These are phyloP conservation scores for Strix aluco DNA, from an alignment of 2,113 vertebrate genomes.

Conservation along the genomic window DNA sequence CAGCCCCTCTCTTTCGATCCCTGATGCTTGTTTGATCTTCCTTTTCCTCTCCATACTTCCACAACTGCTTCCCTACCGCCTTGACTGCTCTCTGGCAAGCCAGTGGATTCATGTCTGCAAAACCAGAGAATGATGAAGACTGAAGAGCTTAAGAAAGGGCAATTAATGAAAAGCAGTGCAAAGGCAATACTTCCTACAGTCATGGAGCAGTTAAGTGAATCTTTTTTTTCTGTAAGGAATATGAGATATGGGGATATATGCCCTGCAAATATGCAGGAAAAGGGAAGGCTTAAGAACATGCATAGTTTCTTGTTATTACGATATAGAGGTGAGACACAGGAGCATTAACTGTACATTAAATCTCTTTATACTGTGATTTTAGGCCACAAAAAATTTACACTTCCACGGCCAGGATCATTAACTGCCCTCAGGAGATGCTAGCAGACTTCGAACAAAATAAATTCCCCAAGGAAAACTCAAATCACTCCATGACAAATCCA, in stretches of 20 bases:
- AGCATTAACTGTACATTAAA: background rate
- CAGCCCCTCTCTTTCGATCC: background rate
- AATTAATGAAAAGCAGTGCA: background rate
- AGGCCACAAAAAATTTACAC: background rate
- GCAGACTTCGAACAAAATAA: background rate
- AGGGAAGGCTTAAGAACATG: background rate
- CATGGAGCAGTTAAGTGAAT: background rate
- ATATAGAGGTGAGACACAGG: rapidly evolving
- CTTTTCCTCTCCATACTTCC: background rate
- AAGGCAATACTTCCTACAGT: background rate
- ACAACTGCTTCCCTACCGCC: background rate
- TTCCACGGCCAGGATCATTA: background rate
- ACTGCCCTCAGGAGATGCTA: background rate
- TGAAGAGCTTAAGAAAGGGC: background rate
- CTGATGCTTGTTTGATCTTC: background rate
- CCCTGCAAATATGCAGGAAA: background rate
- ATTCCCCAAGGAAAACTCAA: background rate
- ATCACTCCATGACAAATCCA: background rate
- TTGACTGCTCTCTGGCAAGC: background rate
- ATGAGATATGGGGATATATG: background rate
- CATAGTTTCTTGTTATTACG: background rate
- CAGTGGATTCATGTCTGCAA: background rate
- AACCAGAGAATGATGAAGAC: background rate
- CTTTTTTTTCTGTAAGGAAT: background rate
- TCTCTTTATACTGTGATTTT: background rate